These are phyloP conservation scores for Ahaetulla prasina DNA, from an alignment of 2,113 vertebrate species.

Conservation along the genomic window DNA sequence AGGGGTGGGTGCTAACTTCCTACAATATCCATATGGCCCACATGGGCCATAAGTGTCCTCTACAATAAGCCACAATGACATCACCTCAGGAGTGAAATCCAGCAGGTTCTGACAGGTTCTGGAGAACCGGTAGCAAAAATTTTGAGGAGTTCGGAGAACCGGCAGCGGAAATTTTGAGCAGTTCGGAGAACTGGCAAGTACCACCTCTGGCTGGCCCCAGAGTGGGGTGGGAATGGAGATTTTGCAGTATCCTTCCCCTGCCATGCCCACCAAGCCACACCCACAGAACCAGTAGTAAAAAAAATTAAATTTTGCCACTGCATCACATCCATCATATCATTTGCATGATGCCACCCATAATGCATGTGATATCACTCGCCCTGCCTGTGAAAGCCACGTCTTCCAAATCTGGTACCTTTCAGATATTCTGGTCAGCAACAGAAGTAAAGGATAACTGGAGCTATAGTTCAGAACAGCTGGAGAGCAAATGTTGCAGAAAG, in stretches of 20 bases:
- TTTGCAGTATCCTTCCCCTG: too few species aligned
- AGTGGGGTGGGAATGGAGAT: too few species aligned
- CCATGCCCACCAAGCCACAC: too few species aligned
- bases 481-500: not conserved
- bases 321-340: not conserved
- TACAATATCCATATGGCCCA: not conserved
- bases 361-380: not conserved
- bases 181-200: too few species aligned
- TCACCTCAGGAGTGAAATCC: not conserved
- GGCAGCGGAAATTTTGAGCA: too few species aligned
- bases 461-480: not conserved
- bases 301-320: too few species aligned
- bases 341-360: not conserved
- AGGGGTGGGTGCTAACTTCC: too few species aligned
- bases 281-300: too few species aligned
- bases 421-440: not conserved
- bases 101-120: too few species aligned
- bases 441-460: not conserved
- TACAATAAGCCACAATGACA: not conserved
- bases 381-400: not conserved
- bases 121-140: too few species aligned
- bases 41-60: not conserved
- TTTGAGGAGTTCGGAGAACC: too few species aligned
- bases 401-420: not conserved
- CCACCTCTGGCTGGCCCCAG: too few species aligned